Conservation (phyloP, 2,888 invertebrate species). For the Meiosimyza platycephala region DNA sequence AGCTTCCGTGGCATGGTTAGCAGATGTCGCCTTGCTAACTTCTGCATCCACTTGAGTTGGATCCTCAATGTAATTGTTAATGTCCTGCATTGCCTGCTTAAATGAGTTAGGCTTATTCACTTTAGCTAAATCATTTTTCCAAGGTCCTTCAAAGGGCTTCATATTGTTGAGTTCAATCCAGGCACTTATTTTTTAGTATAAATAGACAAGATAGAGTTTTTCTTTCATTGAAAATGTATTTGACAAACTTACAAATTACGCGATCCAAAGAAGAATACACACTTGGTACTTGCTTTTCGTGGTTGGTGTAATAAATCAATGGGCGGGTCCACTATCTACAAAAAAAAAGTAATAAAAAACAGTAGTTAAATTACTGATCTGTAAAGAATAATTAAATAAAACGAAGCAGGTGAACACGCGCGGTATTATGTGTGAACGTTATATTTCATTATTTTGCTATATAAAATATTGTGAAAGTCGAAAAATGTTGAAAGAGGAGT, state of each 20-base stretch:
- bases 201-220: constrained; percentile 31
- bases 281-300: constrained; percentile 81
- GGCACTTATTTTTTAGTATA: constrained; percentile 71
- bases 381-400: too few species aligned
- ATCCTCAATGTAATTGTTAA: constrained; percentile 81
- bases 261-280: constrained; percentile 95
- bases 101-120: constrained; percentile 81
- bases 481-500: too few species aligned
- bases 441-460: too few species aligned
- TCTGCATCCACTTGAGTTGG: constrained; percentile 69
- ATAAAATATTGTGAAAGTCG: too few species aligned
- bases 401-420: too few species aligned
- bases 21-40: constrained; percentile 56
- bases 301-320: constrained; percentile 79
- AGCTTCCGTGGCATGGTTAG: constrained; percentile 72
- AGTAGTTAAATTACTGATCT: neutral
- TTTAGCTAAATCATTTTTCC: constrained; percentile 81
- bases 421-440: too few species aligned
- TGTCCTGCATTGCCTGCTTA: constrained; percentile 82
- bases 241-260: constrained; percentile 87
- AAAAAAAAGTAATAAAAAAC: neutral
- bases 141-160: constrained; percentile 80
- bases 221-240: constrained; percentile 24
- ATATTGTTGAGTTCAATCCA: constrained; percentile 90
- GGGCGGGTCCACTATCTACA: constrained; percentile 78